Evolutionary conservation across 2,113 vertebrate species (phyloP).

Genomic region (Pygoscelis adeliae): DNA sequence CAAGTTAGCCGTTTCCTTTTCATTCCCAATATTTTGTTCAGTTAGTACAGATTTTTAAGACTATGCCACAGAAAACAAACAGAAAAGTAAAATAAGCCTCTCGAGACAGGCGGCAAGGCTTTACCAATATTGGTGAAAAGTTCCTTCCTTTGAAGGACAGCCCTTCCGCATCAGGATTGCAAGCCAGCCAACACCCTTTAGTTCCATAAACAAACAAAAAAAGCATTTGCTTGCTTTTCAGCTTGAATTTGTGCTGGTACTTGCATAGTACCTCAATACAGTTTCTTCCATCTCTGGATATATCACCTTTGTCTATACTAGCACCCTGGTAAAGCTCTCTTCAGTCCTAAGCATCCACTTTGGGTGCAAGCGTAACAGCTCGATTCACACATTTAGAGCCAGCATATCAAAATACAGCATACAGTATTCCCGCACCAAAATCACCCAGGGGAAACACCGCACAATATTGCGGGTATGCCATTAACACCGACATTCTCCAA

Average conservation of each 20-base stretch:
- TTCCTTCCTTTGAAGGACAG: background rate
- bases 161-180: background rate
- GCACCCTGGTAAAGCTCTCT: background rate
- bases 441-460: background rate
- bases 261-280: fast-evolving
- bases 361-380: background rate
- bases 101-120: background rate
- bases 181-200: background rate
- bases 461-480: background rate
- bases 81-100: background rate
- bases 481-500: background rate
- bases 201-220: background rate
- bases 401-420: background rate
- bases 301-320: background rate
- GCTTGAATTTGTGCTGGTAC: background rate
- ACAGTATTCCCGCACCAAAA: background rate
- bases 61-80: background rate
- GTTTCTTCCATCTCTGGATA: background rate
- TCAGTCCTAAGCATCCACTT: background rate
- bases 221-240: background rate
- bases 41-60: background rate
- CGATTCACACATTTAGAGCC: background rate
- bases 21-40: background rate
- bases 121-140: background rate
- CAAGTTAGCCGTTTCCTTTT: background rate